phyloP scores from a whole-genome alignment of 37 sponge, comb jelly and placozoan species.

The Spongilla lacustris region DNA sequence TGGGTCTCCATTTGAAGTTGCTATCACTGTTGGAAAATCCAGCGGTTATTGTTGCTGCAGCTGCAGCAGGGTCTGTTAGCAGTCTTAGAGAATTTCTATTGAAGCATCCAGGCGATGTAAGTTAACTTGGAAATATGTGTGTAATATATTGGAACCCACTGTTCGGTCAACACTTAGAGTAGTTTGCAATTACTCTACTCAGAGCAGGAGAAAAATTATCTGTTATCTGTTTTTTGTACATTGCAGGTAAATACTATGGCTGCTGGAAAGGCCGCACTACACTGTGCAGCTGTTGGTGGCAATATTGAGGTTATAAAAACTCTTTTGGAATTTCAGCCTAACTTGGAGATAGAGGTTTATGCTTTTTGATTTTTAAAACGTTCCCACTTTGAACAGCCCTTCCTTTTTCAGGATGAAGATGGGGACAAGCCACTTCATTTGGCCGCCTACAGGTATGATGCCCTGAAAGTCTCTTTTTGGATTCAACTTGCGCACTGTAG shows the following conservation, averaged over 20 bases:
- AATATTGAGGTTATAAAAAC: conserved; percentile 47
- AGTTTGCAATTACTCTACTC: too few relatives aligned
- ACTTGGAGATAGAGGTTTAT: conserved; percentile 76
- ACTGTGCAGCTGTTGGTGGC: conserved; percentile 75
- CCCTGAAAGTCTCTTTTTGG: too few relatives aligned
- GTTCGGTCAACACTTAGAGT: too few relatives aligned
- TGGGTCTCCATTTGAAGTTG: conserved; percentile 53
- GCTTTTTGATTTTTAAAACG: background rate
- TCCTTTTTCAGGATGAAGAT: conserved; percentile 65
- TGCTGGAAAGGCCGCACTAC: conserved; percentile 80
- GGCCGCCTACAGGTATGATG: conserved; percentile 59
- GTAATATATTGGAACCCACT: too few relatives aligned
- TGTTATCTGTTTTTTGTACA: too few relatives aligned
- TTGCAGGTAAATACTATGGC: conserved; percentile 77
- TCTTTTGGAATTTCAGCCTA: conserved; percentile 71
- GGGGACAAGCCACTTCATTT: conserved; percentile 70
- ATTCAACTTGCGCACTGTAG: background rate
- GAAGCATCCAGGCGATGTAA: conserved; percentile 57
- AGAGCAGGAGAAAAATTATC: too few relatives aligned
- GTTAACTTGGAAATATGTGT: background rate
- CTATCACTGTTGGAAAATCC: conserved; percentile 68
- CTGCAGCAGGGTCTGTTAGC: conserved; percentile 58
- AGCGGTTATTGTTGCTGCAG: conserved; percentile 69
- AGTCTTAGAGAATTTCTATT: conserved; percentile 46
- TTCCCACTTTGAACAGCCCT: background rate